phyloP scores from a whole-genome alignment of 2,797 vertebrate genomes.

The Pseudochirops corinnae region DNA sequence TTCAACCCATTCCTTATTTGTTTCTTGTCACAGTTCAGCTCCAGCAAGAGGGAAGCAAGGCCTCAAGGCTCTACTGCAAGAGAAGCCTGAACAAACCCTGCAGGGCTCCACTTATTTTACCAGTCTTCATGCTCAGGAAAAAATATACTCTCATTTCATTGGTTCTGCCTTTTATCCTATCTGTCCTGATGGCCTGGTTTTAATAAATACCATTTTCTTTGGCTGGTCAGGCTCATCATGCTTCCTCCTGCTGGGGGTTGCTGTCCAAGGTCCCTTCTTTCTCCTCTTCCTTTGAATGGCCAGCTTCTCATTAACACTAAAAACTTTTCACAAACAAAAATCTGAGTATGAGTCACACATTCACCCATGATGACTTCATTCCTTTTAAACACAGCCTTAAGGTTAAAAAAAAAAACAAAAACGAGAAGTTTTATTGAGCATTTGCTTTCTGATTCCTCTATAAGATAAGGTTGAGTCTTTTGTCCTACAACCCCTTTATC shows the following conservation, averaged over 20 bases:
- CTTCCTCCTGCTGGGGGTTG: background rate
- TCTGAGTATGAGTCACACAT: background rate
- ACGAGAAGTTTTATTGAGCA: background rate
- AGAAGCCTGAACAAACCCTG: background rate
- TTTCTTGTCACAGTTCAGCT: background rate
- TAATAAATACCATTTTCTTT: background rate
- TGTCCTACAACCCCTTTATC: slow-evolving; percentile 17
- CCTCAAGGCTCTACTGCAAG: background rate
- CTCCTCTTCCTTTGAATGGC: background rate
- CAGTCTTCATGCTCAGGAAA: background rate
- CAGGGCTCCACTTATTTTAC: slow-evolving; percentile 6
- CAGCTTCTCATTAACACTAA: background rate
- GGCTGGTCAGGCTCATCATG: background rate
- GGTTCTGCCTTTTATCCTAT: background rate
- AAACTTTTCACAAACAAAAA: background rate
- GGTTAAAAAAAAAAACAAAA: background rate
- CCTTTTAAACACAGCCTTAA: slow-evolving; percentile 17
- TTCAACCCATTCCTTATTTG: background rate
- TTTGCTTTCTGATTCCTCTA: background rate
- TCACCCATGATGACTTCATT: slow-evolving; percentile 4
- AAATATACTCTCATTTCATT: background rate
- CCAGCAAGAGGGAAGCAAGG: background rate
- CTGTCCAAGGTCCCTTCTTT: background rate
- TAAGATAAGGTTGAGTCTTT: background rate
- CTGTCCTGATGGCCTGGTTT: background rate